phyloP scores from a whole-genome alignment of 2,888 invertebrate genomes.

The Hyposoter dolosus region DNA sequence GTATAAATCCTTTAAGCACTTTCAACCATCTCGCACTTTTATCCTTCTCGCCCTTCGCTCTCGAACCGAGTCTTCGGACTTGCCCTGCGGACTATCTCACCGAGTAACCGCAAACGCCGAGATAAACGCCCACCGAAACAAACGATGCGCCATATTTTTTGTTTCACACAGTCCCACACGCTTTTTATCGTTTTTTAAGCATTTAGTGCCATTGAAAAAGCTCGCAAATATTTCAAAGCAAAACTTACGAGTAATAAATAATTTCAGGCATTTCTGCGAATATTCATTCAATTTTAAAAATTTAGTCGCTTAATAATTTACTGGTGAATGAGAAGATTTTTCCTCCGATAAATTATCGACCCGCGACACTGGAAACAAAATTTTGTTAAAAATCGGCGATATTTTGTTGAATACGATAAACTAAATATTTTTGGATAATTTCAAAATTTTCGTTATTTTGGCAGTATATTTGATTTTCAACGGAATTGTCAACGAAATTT shows the following conservation, averaged over 20 bases:
- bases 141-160: conserved; percentile 4
- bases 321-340: no score
- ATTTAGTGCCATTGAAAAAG: neutral
- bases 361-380: no score
- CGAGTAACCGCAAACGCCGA: conserved; percentile 35
- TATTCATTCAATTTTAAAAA: neutral
- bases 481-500: no score
- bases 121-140: conserved; percentile 11
- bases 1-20: conserved; percentile 83
- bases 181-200: neutral
- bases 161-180: neutral
- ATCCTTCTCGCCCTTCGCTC: conserved; percentile 69
- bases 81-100: conserved; percentile 35
- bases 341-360: no score
- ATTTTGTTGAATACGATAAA: no score
- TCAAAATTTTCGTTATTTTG: no score
- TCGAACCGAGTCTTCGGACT: conserved; percentile 9
- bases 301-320: no score
- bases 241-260: no score
- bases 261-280: no score
- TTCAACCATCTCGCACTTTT: conserved; percentile 76
- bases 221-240: neutral
- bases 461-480: no score
- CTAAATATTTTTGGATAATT: no score
- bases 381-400: no score